These are phyloP conservation scores for Dasysyrphus albostriatus DNA, from an alignment of 2,888 invertebrate genomes.

Conservation along the genomic window DNA sequence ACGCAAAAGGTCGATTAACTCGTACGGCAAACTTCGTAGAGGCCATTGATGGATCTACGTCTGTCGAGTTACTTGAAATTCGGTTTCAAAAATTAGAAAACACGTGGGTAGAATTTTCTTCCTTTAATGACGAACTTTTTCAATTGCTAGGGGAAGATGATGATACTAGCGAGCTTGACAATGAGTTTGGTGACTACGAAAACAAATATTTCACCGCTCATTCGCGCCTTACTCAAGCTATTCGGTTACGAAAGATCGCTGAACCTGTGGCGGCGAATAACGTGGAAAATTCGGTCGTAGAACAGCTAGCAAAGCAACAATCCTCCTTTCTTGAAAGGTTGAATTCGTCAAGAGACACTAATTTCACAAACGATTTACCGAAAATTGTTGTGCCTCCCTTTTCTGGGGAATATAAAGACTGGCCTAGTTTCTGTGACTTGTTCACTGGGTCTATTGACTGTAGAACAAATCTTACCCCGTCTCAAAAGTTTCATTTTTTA, in stretches of 20 bases:
- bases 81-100: slow-evolving; percentile 5
- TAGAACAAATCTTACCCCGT: too few relatives aligned
- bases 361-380: too few relatives aligned
- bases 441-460: too few relatives aligned
- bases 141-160: neutral
- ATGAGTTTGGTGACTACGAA: neutral
- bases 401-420: too few relatives aligned
- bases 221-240: neutral
- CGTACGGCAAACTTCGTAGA: slow-evolving; percentile 14
- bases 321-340: neutral
- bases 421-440: too few relatives aligned
- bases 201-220: slow-evolving; percentile 12
- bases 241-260: too few relatives aligned
- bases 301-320: too few relatives aligned
- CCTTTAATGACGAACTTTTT: neutral
- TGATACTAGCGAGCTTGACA: neutral
- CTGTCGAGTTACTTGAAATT: slow-evolving; percentile 11
- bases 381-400: too few relatives aligned
- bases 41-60: neutral
- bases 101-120: slow-evolving; percentile 4
- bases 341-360: neutral
- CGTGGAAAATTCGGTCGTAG: too few relatives aligned
- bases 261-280: too few relatives aligned
- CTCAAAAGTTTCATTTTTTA: too few relatives aligned
- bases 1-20: slow-evolving; percentile 7